These are phyloP conservation scores for Orientallactaga sibirica DNA, from an alignment of 2,797 vertebrate genomes.

Conservation along the genomic window DNA sequence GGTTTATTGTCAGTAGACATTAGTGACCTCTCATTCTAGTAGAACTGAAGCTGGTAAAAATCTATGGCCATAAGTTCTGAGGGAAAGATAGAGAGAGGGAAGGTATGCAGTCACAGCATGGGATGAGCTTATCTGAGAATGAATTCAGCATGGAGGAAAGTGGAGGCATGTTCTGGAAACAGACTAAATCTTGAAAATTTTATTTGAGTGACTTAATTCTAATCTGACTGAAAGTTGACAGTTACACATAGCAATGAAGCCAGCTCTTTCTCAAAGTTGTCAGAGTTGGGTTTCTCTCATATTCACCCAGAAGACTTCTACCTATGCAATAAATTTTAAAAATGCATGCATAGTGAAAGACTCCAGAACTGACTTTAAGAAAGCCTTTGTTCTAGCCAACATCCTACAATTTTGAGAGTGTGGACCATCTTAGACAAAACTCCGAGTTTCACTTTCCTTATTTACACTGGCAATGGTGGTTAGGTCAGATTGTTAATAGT, in stretches of 20 bases:
- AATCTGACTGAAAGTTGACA: neutral
- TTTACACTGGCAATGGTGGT: neutral
- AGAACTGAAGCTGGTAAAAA: neutral
- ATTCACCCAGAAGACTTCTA: neutral
- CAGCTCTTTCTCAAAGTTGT: constrained; percentile 6
- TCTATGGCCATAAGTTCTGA: neutral
- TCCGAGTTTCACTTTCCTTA: constrained; percentile 17
- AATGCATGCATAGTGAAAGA: neutral
- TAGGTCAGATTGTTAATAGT: neutral
- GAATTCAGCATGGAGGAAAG: neutral
- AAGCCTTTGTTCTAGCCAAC: neutral
- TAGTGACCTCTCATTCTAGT: neutral
- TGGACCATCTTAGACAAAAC: neutral
- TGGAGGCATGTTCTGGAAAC: neutral
- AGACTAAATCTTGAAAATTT: neutral
- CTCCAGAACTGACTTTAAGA: neutral
- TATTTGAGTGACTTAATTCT: neutral
- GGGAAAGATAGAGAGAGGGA: neutral
- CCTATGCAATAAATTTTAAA: neutral
- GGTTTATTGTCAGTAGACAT: neutral
- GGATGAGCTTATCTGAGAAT: neutral
- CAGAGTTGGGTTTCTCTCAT: constrained; percentile 24
- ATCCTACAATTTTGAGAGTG: neutral
- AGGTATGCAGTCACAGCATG: neutral
- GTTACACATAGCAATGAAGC: neutral